Evolutionary conservation across 2,888 invertebrate species (phyloP).

Genomic region (Autographa pulchrina): DNA sequence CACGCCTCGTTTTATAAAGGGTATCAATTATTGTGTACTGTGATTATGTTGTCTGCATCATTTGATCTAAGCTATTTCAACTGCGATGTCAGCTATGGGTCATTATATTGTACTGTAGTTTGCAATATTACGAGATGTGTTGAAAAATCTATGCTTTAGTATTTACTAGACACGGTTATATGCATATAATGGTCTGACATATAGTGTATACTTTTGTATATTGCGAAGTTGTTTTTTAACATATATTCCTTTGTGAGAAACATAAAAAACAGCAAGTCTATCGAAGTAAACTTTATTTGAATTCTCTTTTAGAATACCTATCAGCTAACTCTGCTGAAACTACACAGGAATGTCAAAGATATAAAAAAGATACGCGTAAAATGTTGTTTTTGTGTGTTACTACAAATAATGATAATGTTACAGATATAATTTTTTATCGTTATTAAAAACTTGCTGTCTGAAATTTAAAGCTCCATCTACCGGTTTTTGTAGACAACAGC

Average conservation of each 20-base stretch:
- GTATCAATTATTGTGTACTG: slow-evolving; percentile 49
- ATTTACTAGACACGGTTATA: not conserved
- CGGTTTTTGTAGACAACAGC: slow-evolving; percentile 13
- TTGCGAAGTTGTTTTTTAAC: no score
- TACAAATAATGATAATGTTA: no score
- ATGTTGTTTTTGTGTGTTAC: no score
- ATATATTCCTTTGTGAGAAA: no score
- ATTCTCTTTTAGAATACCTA: no score
- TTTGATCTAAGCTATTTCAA: slow-evolving; percentile 29
- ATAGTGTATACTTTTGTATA: no score
- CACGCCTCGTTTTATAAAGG: slow-evolving; percentile 40
- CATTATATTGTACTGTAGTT: slow-evolving; percentile 25
- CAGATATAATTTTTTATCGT: no score
- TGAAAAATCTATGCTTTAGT: not conserved
- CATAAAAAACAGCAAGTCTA: no score
- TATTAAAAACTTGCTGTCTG: not conserved
- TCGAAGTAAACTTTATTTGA: no score
- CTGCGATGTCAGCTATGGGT: slow-evolving; percentile 23
- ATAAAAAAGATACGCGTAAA: no score
- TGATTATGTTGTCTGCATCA: slow-evolving; percentile 36
- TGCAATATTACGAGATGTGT: slow-evolving; percentile 14
- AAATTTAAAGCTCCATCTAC: slow-evolving; percentile 38
- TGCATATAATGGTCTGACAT: not conserved
- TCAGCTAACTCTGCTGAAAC: no score
- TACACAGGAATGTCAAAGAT: no score